A percentile compares a stretch with the other conserved stretches of the same genome.
Conservation (phyloP, 2,797 vertebrate genomes). For the Cercopithecus petaurista region DNA sequence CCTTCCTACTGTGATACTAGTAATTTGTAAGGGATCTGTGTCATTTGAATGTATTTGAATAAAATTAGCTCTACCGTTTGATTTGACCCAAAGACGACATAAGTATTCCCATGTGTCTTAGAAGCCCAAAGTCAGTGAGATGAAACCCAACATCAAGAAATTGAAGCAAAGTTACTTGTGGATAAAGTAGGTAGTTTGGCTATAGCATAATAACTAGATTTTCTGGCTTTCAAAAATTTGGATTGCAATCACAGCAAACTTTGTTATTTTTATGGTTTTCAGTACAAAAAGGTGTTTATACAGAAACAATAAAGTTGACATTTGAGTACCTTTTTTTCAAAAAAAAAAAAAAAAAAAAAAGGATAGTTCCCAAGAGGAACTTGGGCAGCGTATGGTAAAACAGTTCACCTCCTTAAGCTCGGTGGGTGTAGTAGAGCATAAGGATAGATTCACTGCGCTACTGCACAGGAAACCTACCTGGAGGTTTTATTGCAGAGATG, state of each 20-base stretch:
- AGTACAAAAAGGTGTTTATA: too few relatives aligned
- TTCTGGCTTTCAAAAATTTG: not conserved
- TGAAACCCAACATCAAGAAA: not conserved
- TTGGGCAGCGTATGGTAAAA: not conserved
- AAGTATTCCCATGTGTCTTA: not conserved
- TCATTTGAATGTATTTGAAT: not conserved
- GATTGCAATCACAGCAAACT: not conserved
- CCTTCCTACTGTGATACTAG: not conserved
- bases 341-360: not conserved
- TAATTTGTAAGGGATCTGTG: not conserved
- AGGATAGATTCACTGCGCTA: not conserved
- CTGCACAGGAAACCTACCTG: not conserved
- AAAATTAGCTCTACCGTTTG: not conserved
- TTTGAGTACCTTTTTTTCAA: not conserved
- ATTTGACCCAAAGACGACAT: not conserved
- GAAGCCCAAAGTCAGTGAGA: not conserved
- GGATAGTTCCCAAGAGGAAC: not conserved
- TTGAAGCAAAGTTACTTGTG: not conserved
- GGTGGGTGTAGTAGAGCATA: not conserved
- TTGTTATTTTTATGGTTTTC: not conserved
- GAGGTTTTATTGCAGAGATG: not conserved
- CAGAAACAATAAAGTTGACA: not conserved
- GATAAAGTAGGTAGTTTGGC: not conserved
- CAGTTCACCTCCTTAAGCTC: not conserved
- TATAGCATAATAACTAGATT: not conserved